phyloP scores from a whole-genome alignment of 2,888 invertebrate species.

The Hymenopus coronatus region DNA sequence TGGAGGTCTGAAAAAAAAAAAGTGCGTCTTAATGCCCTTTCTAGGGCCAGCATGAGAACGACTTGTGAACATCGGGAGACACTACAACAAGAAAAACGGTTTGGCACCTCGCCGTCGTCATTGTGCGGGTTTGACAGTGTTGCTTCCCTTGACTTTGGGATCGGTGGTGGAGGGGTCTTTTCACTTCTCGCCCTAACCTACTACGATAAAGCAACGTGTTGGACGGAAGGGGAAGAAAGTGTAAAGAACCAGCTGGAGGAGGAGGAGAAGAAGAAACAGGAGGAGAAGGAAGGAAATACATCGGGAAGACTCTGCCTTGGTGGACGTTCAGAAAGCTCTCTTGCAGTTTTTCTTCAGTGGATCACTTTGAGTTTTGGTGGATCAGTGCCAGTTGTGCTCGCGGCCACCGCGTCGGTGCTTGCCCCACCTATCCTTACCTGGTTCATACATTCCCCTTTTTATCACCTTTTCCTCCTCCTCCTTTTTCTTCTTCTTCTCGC shows the following conservation, averaged over 20 bases:
- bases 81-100: conserved; percentile 57
- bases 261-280: neutral
- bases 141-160: neutral
- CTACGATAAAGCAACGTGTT: neutral
- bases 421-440: neutral
- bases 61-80: conserved; percentile 42
- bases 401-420: neutral
- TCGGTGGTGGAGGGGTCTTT: neutral
- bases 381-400: neutral
- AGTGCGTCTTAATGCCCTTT: conserved; percentile 25
- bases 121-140: neutral
- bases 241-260: neutral
- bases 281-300: neutral
- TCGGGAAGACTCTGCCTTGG: neutral
- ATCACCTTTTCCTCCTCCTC: neutral
- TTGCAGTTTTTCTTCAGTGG: neutral
- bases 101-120: conserved; percentile 42
- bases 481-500: neutral
- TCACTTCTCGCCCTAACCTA: neutral
- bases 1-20: neutral
- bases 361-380: neutral
- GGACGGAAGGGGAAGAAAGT: neutral
- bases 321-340: neutral
- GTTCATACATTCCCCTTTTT: neutral
- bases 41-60: conserved; percentile 30